Percentiles rank a stretch among this genome's conserved stretches.
phyloP scores from a whole-genome alignment of 1,140 invertebrate genomes.

The Ceratina calcarata region DNA sequence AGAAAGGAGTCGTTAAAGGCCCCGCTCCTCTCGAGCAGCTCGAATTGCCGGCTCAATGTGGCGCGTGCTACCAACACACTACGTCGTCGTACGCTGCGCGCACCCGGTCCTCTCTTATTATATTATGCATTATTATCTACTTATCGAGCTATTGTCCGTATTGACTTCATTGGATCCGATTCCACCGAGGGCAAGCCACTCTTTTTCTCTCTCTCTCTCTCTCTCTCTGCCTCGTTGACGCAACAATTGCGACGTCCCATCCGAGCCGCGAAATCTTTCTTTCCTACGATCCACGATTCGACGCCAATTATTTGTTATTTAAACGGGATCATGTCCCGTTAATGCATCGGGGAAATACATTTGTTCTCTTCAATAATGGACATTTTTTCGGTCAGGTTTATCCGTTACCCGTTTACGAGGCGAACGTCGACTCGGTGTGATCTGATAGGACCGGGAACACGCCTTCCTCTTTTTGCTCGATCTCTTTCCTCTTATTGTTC shows the following conservation, averaged over 20 bases:
- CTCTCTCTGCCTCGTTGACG: conserved; percentile 28
- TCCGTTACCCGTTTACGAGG: conserved; percentile 57
- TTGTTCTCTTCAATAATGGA: background rate
- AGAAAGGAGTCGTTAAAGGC: conserved; percentile 66
- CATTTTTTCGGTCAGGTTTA: conserved; percentile 38
- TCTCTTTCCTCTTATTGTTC: conserved; percentile 27
- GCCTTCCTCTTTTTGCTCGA: conserved; percentile 10
- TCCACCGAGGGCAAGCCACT: conserved; percentile 43
- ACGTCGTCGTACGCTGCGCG: conserved; percentile 52
- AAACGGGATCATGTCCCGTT: background rate
- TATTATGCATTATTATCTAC: conserved; percentile 74
- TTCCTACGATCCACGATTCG: background rate
- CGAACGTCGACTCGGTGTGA: conserved; percentile 38
- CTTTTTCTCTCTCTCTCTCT: conserved; percentile 31
- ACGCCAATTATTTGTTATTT: background rate
- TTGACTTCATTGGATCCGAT: conserved; percentile 69
- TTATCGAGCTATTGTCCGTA: conserved; percentile 72
- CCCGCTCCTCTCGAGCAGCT: conserved; percentile 55
- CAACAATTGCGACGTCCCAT: conserved; percentile 55
- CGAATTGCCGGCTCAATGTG: conserved; percentile 66
- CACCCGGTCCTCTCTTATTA: conserved; percentile 68
- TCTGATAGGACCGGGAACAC: conserved; percentile 51
- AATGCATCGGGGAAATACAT: background rate
- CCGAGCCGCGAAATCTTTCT: background rate
- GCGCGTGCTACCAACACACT: conserved; percentile 70